Evolutionary conservation across 2,888 invertebrate genomes (phyloP), one percentile per base, ranked within the genome.

Genomic region (Eucera pruinosa): DNA sequence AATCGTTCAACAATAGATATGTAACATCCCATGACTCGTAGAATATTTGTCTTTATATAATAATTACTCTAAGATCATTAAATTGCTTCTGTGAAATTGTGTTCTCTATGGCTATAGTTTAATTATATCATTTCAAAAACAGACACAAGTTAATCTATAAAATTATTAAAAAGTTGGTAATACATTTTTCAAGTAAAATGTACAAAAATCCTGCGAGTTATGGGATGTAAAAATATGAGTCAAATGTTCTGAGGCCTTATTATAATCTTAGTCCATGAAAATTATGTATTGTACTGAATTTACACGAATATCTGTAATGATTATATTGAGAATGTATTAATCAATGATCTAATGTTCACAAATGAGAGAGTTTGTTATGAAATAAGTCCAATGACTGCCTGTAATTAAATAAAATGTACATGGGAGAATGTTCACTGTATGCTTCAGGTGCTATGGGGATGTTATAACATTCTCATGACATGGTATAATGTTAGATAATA

Each of bases 321-420:
- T 81, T 82, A 65, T 78, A 85, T 77, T 70, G 71, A 76, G 61
- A 71, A 78, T 82, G 50, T 85, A 82, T 80, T 80, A 75, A 79
- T 77, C 80, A 76, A 62, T 82, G 71, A 73, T 75, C 71, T 70
- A 82, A 78, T 71, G 77, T 86, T 82, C 81, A 79, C 66, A 86
- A 82, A 81, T 72, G 85, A 72, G 85, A 86, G 86, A 87, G 85
- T 87, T 87, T 87, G 88, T 90, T 89, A 87, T 88, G 70, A 87
- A 90, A 88, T 87, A 86, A 89, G 88, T 90, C 87, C 87, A 90
- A 89, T 89, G 90, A 89, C 89, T 90, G 90, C 89, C 85, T 87
- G 85, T 89, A 90, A 86, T 84, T 88, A 88, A 86, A 85, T 83
- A 86, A 81, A 83, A 86, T 88, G 82, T 82, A 87, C 81, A 82